phyloP scores from a whole-genome alignment of 53 echinoderm and acorn worm species.

The Paracentrotus lividus region DNA sequence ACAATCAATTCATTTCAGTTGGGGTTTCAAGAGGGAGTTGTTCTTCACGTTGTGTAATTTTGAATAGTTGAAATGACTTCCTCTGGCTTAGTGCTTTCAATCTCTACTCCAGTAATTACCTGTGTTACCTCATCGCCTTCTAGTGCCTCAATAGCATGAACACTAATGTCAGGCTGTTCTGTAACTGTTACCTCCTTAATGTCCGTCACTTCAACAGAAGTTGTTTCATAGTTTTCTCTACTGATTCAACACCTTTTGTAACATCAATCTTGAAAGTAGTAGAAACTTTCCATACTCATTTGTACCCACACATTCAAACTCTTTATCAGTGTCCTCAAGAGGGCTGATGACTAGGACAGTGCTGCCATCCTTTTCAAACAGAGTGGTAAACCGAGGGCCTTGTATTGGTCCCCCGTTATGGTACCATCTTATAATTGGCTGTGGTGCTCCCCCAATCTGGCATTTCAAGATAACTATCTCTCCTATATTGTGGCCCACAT shows the following conservation, averaged over 20 bases:
- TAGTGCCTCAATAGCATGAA: not conserved
- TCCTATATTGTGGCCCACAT: slow-evolving; percentile 50
- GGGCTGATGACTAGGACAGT: slow-evolving; percentile 79
- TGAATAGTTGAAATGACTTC: slow-evolving; percentile 24
- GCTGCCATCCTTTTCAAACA: slow-evolving; percentile 73
- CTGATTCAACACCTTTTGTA: slow-evolving; percentile 67
- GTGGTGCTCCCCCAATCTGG: slow-evolving; percentile 74
- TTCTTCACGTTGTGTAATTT: slow-evolving; percentile 20
- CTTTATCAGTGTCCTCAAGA: slow-evolving; percentile 84
- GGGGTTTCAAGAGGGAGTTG: not conserved
- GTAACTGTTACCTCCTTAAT: not conserved
- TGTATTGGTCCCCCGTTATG: slow-evolving; percentile 84
- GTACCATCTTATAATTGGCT: slow-evolving; percentile 85
- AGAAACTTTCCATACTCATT: slow-evolving; percentile 85
- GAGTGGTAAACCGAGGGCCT: slow-evolving; percentile 78
- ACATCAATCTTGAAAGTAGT: slow-evolving; percentile 82
- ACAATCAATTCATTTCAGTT: not conserved
- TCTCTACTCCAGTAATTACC: not conserved
- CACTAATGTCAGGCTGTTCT: slow-evolving; percentile 42
- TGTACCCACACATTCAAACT: slow-evolving; percentile 88
- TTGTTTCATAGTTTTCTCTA: slow-evolving; percentile 68
- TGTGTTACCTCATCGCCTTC: slow-evolving; percentile 15
- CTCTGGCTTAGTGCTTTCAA: not conserved
- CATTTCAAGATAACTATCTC: slow-evolving; percentile 79
- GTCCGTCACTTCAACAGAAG: slow-evolving; percentile 16